Percentiles rank a stretch among this genome's conserved stretches.
Conservation (phyloP, 2,113 vertebrate genomes). For the Syngnathus floridae region DNA sequence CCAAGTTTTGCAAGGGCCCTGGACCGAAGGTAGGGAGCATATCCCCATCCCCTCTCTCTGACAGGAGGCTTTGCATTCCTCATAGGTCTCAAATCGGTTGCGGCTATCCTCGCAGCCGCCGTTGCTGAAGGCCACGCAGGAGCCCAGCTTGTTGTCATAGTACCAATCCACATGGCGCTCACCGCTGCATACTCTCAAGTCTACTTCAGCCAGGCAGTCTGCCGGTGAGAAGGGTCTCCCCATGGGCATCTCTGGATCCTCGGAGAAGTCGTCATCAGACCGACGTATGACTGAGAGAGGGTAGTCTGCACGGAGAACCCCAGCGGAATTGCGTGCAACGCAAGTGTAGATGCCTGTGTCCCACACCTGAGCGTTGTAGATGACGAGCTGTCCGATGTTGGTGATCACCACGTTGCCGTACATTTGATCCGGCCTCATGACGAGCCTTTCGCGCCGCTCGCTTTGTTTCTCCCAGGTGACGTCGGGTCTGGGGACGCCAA, state of each 20-base stretch:
- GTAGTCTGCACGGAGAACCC: slow-evolving; percentile 84
- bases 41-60: slow-evolving; percentile 69
- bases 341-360: slow-evolving; percentile 93
- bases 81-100: slow-evolving; percentile 87
- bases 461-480: slow-evolving; percentile 96
- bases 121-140: slow-evolving; percentile 80
- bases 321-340: slow-evolving; percentile 79
- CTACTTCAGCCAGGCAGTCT: slow-evolving; percentile 79
- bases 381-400: slow-evolving; percentile 92
- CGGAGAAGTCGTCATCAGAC: slow-evolving; percentile 61
- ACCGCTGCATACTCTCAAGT: slow-evolving; percentile 71
- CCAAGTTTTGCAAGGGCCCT: slow-evolving; percentile 86
- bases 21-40: slow-evolving; percentile 84
- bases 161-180: slow-evolving; percentile 81
- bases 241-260: slow-evolving; percentile 56
- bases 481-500: slow-evolving; percentile 81
- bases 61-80: slow-evolving; percentile 83
- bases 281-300: slow-evolving; percentile 81
- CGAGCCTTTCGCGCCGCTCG: slow-evolving; percentile 76
- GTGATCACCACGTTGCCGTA: slow-evolving; percentile 95
- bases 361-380: slow-evolving; percentile 85
- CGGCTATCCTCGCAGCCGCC: slow-evolving; percentile 74
- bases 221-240: slow-evolving; percentile 69
- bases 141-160: slow-evolving; percentile 76
- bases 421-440: slow-evolving; percentile 95